These are phyloP conservation scores for Auanema freiburgensis DNA, from an alignment of 2,888 invertebrate species.

Conservation along the genomic window DNA sequence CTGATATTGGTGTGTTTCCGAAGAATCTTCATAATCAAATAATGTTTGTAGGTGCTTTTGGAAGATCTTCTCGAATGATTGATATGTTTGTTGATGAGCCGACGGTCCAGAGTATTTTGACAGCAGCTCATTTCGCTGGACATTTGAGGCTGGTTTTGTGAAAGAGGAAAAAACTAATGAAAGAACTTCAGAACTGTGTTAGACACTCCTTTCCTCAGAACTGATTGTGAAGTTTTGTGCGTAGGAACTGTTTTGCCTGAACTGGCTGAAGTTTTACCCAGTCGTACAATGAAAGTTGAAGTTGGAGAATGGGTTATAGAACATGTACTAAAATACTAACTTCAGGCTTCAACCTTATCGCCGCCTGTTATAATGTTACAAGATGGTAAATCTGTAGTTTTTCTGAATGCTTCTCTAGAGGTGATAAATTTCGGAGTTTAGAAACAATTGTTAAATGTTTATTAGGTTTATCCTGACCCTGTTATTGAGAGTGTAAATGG, in stretches of 20 bases:
- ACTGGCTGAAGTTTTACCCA: slow-evolving; percentile 44
- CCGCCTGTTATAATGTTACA: slow-evolving; percentile 54
- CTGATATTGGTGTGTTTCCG: slow-evolving; percentile 30
- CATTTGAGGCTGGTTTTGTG: slow-evolving; percentile 35
- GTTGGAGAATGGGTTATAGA: slow-evolving; percentile 19
- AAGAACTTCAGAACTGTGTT: slow-evolving; percentile 44
- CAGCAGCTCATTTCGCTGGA: slow-evolving; percentile 57
- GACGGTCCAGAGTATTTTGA: slow-evolving; percentile 55
- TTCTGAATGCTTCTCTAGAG: slow-evolving; percentile 54
- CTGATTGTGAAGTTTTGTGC: slow-evolving; percentile 58
- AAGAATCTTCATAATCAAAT: not conserved
- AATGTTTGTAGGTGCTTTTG: slow-evolving; percentile 32
- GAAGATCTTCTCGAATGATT: slow-evolving; percentile 47
- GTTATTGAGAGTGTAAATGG: slow-evolving; percentile 33
- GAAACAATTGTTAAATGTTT: too few relatives aligned
- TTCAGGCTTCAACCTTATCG: slow-evolving; percentile 50
- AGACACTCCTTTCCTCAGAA: slow-evolving; percentile 53
- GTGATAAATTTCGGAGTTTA: too few relatives aligned
- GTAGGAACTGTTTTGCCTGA: slow-evolving; percentile 59
- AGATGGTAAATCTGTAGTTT: slow-evolving; percentile 46
- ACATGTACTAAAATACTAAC: not conserved
- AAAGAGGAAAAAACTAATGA: not conserved
- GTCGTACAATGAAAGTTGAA: slow-evolving; percentile 45
- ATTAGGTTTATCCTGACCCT: slow-evolving; percentile 43
- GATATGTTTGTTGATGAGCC: slow-evolving; percentile 59